Evolutionary conservation across 2,888 invertebrate genomes (phyloP), one percentile per base, ranked within the genome.

Genomic region (Agrochola lota): DNA sequence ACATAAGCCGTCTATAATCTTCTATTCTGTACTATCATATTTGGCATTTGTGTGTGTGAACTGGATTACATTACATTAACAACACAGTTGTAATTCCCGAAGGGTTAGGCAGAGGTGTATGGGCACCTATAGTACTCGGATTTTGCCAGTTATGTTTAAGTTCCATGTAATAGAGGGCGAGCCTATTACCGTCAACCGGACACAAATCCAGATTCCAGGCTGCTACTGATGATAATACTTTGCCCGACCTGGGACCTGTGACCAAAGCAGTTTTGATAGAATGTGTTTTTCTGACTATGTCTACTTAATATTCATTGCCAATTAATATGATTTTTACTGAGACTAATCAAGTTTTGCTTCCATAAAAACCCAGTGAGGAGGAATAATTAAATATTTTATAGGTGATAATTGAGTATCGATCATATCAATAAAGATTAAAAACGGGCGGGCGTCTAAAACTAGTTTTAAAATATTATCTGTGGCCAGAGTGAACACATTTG

Each of bases 331-430:
- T 71, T 78, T 78, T 68, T 40, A n/a, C 17, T 35, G 2, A 57
- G 1, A 23, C 30, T 40, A 30, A 30, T 40, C 43, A 23, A 59
- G 49, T 64, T 71, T 57, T 35, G 20, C n/a, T 35, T 17, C 17
- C 7, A 26, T 67, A 30, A 26, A 60, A 66, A n/a, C 67, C 52
- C 23, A 52, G 15, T 20, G 2, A 40, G 8, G 23, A 49, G 35
- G 15, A 49, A 63, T 64, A 52, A 71, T 62, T 49, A 40, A 78
- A 71, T 60, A 67, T 66, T 59, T 74, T 74, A 64, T 69, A 40
- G 55, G 74, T 81, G 59, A 52, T 75, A 46, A 81, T 69, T 69
- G 59, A 59, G 49, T 52, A n/a, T 5, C 26, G 7, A 62, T 77
- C 23, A 11, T 30, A 49, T 59, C 49, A n/a, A 63, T 62, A 60